A percentile compares a stretch with the other conserved stretches of the same genome.
Conservation (phyloP, 2,888 invertebrate species). For the Synergus gifuensis region DNA sequence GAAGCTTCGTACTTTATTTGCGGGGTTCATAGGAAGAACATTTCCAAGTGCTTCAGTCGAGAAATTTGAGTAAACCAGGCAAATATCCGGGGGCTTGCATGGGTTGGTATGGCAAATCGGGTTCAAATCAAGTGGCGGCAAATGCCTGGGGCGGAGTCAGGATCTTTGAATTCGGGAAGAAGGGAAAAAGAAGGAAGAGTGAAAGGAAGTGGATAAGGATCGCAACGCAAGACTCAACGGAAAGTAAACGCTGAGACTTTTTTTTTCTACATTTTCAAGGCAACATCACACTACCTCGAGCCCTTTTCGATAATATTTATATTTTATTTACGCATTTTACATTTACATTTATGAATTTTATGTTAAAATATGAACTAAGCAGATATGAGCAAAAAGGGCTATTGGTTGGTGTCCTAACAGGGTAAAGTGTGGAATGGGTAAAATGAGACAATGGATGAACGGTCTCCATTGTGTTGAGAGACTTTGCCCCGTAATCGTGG, state of each 20-base stretch:
- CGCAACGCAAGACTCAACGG: slow-evolving; percentile 45
- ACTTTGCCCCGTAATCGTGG: slow-evolving; percentile 55
- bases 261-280: slow-evolving; percentile 50
- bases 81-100: slow-evolving; percentile 67
- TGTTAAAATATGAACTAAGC: slow-evolving; percentile 6
- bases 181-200: slow-evolving; percentile 43
- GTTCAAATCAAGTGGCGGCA: slow-evolving; percentile 72
- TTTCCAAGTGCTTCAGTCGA: slow-evolving; percentile 49
- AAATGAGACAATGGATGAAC: slow-evolving; percentile 60
- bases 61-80: slow-evolving; percentile 67
- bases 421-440: not conserved
- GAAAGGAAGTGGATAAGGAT: slow-evolving; percentile 39
- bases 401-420: slow-evolving; percentile 23
- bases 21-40: slow-evolving; percentile 16
- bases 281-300: slow-evolving; percentile 45
- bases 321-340: slow-evolving; percentile 60
- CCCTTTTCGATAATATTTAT: slow-evolving; percentile 66
- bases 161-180: slow-evolving; percentile 17
- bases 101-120: slow-evolving; percentile 65
- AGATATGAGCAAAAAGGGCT: not conserved
- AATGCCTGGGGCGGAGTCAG: slow-evolving; percentile 63
- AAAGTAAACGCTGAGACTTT: slow-evolving; percentile 51
- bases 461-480: slow-evolving; percentile 65
- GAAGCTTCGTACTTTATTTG: not conserved
- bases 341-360: not conserved